These are phyloP conservation scores for Chaunax sp. DNA, from an alignment of 2,797 vertebrate species.

Conservation along the genomic window DNA sequence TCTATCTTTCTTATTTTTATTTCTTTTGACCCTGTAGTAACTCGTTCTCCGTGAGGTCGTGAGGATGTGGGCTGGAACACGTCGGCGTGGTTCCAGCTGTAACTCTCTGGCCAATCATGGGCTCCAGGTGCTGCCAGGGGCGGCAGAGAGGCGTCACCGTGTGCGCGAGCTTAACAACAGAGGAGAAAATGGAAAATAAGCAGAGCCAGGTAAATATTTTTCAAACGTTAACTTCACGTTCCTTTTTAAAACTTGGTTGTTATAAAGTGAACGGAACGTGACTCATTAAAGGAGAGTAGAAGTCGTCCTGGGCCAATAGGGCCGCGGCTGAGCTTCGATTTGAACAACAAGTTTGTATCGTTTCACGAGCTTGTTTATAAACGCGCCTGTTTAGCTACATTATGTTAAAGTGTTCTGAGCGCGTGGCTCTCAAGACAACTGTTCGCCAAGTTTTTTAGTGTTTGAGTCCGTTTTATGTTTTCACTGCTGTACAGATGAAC, in stretches of 20 bases:
- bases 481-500: too few species aligned
- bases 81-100: too few species aligned
- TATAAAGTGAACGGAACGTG: not conserved
- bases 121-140: not conserved
- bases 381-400: not conserved
- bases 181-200: slow-evolving; percentile 17
- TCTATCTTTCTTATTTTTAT: too few species aligned
- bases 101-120: not conserved
- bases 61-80: too few species aligned
- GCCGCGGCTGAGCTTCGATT: not conserved
- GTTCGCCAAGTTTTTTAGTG: not conserved
- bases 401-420: not conserved
- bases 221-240: too few species aligned
- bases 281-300: accelerated
- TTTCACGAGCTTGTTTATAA: not conserved
- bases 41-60: too few species aligned
- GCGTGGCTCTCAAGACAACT: too few species aligned
- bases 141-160: not conserved
- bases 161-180: not conserved
- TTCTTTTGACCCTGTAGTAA: too few species aligned
- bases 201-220: slow-evolving; percentile 14
- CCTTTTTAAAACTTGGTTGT: not conserved
- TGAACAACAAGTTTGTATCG: not conserved
- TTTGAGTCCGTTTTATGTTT: too few species aligned
- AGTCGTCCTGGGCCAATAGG: too few species aligned